Percentiles rank a stretch among this genome's conserved stretches.
phyloP scores from a whole-genome alignment of 2,797 vertebrate species.

The Eutrigla gurnardus region DNA sequence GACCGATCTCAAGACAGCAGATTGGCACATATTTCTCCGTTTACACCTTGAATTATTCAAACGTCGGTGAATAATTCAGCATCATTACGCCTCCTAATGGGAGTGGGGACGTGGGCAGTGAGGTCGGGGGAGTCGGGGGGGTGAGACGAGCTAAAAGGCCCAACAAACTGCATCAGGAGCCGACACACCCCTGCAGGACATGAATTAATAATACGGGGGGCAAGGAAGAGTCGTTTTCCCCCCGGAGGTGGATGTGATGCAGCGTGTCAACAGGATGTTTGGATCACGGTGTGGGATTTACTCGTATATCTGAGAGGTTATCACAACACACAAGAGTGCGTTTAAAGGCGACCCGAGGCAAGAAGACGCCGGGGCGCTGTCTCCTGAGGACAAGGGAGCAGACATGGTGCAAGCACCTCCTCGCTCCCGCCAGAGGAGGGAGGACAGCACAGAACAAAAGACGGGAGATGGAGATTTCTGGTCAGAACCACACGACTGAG shows the following conservation, averaged over 20 bases:
- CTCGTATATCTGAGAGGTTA: constrained; percentile 21
- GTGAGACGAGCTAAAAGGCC: constrained; percentile 28
- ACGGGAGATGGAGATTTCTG: constrained; percentile 17
- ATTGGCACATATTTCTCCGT: constrained; percentile 42
- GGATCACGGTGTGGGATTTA: constrained; percentile 29
- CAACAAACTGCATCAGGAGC: constrained; percentile 19
- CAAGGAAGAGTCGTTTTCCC: constrained; percentile 35
- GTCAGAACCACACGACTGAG: constrained; percentile 52
- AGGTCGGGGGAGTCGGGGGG: constrained; percentile 2
- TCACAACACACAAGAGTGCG: neutral
- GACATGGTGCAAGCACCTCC: neutral
- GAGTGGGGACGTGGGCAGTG: constrained; percentile 40
- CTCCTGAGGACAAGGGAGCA: constrained; percentile 22
- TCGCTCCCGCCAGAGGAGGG: constrained; percentile 3
- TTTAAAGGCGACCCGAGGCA: constrained; percentile 52
- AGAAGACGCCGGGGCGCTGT: constrained; percentile 16
- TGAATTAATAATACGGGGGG: constrained; percentile 68
- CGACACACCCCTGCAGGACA: constrained; percentile 38
- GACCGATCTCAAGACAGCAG: constrained; percentile 26
- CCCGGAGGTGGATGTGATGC: constrained; percentile 41
- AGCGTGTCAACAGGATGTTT: constrained; percentile 62
- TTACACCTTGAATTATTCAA: constrained; percentile 77
- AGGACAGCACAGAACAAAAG: constrained; percentile 26
- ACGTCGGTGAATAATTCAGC: constrained; percentile 76
- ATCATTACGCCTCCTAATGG: constrained; percentile 64